Percentiles rank a stretch among this genome's conserved stretches.
These are phyloP conservation scores for Ichneumoninae sp. DNA, from an alignment of 2,888 invertebrate genomes.

Conservation along the genomic window DNA sequence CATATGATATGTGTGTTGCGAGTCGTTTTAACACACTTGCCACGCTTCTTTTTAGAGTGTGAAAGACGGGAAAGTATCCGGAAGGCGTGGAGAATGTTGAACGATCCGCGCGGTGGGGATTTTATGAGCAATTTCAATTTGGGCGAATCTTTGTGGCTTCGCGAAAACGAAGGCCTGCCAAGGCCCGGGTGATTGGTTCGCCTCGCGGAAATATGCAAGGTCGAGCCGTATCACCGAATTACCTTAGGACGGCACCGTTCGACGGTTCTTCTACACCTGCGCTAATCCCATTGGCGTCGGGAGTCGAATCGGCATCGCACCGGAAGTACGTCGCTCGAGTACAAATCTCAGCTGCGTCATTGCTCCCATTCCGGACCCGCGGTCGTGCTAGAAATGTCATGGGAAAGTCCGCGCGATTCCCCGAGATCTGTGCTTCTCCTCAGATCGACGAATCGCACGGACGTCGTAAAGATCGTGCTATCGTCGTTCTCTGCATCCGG, in stretches of 20 bases:
- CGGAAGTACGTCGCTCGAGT: slow-evolving; percentile 18
- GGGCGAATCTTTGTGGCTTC: too few species aligned
- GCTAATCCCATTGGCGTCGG: slow-evolving; percentile 45
- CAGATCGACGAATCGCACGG: slow-evolving; percentile 1
- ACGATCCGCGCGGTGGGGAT: too few species aligned
- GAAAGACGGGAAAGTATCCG: too few species aligned
- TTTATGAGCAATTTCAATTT: too few species aligned
- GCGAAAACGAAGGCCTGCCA: too few species aligned
- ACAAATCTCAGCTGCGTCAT: slow-evolving; percentile 59
- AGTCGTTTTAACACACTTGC: too few species aligned
- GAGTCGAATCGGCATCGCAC: slow-evolving; percentile 45
- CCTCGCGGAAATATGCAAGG: not conserved
- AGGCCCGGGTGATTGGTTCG: too few species aligned
- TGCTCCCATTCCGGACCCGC: slow-evolving; percentile 26
- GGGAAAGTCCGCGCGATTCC: slow-evolving; percentile 16
- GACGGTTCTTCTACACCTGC: slow-evolving; percentile 16
- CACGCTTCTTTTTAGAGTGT: too few species aligned
- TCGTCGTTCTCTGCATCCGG: slow-evolving; percentile 19
- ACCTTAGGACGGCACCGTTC: not conserved
- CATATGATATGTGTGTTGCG: too few species aligned
- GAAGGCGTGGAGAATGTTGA: too few species aligned
- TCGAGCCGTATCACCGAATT: not conserved
- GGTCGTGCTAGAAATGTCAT: not conserved
- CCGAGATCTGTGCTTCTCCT: not conserved
- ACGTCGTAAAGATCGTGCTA: slow-evolving; percentile 56